These are phyloP conservation scores for Pipra filicauda DNA, from an alignment of 2,113 vertebrate species.

Conservation along the genomic window DNA sequence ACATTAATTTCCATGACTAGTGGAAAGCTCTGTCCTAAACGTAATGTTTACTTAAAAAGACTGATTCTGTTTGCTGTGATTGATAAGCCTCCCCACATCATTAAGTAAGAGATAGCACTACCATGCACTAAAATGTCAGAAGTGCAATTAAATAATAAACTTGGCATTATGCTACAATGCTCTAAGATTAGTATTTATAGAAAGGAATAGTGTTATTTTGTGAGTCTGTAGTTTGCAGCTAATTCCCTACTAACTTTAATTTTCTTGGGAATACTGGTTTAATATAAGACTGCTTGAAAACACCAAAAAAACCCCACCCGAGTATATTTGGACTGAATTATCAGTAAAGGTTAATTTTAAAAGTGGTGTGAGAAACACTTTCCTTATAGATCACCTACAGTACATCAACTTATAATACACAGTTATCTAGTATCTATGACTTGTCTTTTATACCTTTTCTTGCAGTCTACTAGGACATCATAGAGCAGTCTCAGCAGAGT, in stretches of 20 bases:
- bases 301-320: neutral
- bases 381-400: neutral
- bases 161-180: neutral
- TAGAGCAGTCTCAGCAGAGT: constrained; percentile 92
- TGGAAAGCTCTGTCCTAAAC: constrained; percentile 11
- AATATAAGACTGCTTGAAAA: neutral
- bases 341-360: neutral
- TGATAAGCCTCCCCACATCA: constrained; percentile 1
- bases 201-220: neutral
- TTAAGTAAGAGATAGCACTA: constrained; percentile 32
- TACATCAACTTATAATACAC: neutral
- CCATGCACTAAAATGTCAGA: constrained; percentile 30
- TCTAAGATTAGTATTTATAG: neutral
- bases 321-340: neutral
- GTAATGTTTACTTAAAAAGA: constrained; percentile 17
- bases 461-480: constrained; percentile 95
- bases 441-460: constrained; percentile 85
- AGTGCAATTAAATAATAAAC: constrained; percentile 43
- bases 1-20: constrained; percentile 5
- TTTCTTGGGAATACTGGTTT: neutral
- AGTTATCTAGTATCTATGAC: neutral
- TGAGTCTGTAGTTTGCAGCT: neutral
- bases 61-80: constrained; percentile 33
- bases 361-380: neutral
- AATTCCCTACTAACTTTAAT: neutral